Conservation (phyloP, 2,113 vertebrate genomes). For the Sinosuthora webbiana region DNA sequence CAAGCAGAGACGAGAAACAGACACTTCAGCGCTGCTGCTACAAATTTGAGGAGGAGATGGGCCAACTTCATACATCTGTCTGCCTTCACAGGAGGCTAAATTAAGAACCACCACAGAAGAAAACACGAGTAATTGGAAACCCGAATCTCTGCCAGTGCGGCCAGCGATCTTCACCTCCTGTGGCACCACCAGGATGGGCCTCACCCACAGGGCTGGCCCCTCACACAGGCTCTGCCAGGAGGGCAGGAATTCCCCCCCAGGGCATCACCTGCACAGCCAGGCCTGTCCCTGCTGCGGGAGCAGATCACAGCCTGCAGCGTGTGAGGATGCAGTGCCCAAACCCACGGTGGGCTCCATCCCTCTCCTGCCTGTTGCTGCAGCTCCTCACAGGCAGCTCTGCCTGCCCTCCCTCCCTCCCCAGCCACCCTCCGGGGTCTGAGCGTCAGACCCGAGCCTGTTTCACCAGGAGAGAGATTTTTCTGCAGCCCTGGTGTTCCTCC, state of each 20-base stretch:
- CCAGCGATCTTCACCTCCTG: not conserved
- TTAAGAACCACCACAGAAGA: not conserved
- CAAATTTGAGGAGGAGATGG: not conserved
- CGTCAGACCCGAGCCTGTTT: not conserved
- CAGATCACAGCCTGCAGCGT: rapidly evolving
- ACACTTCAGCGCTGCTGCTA: not conserved
- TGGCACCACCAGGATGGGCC: rapidly evolving
- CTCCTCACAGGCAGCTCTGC: not conserved
- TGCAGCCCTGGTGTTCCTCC: not conserved
- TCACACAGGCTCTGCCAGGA: rapidly evolving
- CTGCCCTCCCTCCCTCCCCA: not conserved
- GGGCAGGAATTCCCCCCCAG: not conserved
- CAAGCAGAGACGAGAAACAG: not conserved
- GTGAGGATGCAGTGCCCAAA: not conserved
- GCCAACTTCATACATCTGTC: not conserved
- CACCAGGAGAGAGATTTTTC: not conserved
- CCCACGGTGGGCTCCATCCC: not conserved
- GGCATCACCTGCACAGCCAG: not conserved
- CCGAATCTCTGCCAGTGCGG: not conserved
- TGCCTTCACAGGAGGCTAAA: not conserved
- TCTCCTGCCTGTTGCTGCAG: not conserved
- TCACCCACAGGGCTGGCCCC: not conserved
- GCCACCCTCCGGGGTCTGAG: rapidly evolving
- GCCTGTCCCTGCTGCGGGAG: not conserved
- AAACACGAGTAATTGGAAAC: not conserved